These are phyloP conservation scores for Limnephilus lunatus DNA, from an alignment of 2,888 invertebrate genomes.

Conservation along the genomic window DNA sequence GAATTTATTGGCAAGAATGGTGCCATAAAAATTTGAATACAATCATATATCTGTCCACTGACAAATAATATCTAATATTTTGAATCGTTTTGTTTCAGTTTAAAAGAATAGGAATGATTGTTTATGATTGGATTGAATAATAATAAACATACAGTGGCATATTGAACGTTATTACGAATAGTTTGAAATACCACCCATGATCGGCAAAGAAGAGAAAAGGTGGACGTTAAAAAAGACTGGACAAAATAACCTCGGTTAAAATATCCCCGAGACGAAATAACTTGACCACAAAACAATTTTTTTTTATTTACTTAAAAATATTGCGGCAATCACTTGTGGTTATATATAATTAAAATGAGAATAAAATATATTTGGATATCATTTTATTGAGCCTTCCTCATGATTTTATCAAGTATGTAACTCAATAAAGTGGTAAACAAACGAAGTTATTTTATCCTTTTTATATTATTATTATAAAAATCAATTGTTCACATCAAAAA, in stretches of 20 bases:
- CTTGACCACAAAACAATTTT: not conserved
- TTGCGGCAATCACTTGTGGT: too few relatives aligned
- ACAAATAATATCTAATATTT: slow-evolving; percentile 34
- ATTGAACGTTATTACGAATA: slow-evolving; percentile 26
- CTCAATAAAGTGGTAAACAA: too few relatives aligned
- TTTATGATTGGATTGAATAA: slow-evolving; percentile 41
- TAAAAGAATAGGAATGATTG: slow-evolving; percentile 41
- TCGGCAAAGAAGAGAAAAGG: not conserved
- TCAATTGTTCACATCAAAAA: too few relatives aligned
- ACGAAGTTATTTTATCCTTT: too few relatives aligned
- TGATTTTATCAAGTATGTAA: too few relatives aligned
- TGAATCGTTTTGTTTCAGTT: slow-evolving; percentile 48
- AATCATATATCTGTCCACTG: slow-evolving; percentile 47
- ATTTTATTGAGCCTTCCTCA: too few relatives aligned
- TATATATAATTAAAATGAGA: too few relatives aligned
- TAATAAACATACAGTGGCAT: slow-evolving; percentile 38
- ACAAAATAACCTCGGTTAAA: not conserved
- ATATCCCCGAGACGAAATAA: not conserved
- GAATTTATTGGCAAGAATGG: slow-evolving; percentile 41
- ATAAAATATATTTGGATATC: too few relatives aligned
- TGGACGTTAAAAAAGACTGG: not conserved
- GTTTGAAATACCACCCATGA: slow-evolving; percentile 45
- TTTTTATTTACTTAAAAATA: too few relatives aligned
- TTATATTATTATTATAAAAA: too few relatives aligned
- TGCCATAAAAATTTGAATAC: slow-evolving; percentile 49